These are phyloP conservation scores for Rhorus exstirpatorius DNA, from an alignment of 2,888 invertebrate genomes.

Conservation along the genomic window DNA sequence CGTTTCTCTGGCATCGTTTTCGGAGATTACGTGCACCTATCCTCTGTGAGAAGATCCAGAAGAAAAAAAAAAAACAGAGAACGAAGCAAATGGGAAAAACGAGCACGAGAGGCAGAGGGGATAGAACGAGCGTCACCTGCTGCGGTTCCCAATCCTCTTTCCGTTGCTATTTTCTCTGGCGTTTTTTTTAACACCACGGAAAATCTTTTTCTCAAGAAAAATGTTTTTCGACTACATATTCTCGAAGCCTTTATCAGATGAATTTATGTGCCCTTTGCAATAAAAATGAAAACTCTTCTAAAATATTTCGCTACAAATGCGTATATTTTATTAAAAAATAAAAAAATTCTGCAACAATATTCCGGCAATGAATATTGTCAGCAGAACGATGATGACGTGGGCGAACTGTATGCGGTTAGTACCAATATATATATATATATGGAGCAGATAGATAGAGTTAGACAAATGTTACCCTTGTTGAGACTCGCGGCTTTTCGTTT, in stretches of 20 bases:
- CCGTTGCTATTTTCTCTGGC: constrained; percentile 50
- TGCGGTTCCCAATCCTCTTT: constrained; percentile 80
- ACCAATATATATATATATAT: constrained; percentile 28
- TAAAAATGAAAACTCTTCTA: not conserved
- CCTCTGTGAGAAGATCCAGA: constrained; percentile 33
- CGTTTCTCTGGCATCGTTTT: constrained; percentile 13
- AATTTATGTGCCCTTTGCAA: not conserved
- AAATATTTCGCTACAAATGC: not conserved
- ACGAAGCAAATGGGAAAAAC: constrained; percentile 54
- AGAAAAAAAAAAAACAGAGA: constrained; percentile 51
- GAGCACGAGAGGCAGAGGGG: constrained; percentile 55
- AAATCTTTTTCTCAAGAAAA: constrained; percentile 12
- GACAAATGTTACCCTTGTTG: constrained; percentile 55
- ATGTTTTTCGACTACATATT: not conserved
- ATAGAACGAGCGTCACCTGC: constrained; percentile 80
- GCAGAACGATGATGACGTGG: constrained; percentile 43
- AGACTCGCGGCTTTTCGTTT: constrained; percentile 69
- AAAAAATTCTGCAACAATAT: not conserved
- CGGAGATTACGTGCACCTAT: constrained; percentile 68
- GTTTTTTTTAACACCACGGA: not conserved
- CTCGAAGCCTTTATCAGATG: not conserved
- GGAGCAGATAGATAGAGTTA: constrained; percentile 52
- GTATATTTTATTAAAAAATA: not conserved
- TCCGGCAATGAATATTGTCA: constrained; percentile 44
- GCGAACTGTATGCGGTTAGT: constrained; percentile 31